Base-by-base conservation (phyloP, 2,797 vertebrate genomes). In the Holocentrus rufus region DNA sequence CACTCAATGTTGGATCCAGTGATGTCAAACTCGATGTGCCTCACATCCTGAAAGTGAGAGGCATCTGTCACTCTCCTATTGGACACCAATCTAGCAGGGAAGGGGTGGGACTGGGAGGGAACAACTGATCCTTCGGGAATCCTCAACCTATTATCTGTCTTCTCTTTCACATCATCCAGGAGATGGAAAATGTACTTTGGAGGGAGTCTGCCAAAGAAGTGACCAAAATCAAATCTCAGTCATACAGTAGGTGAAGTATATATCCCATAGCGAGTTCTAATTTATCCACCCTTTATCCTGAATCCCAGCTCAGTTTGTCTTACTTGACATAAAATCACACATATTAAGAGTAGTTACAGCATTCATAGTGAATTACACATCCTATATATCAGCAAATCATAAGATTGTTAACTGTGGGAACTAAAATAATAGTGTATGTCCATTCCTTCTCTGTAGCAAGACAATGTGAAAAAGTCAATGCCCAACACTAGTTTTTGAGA, bases 31-130 rank as follows among this genome's bases (percentile, higher is more conserved):
- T 98, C 96, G 0, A 99, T 95, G 77, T 94, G 96, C 8, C 98
- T 95, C 13, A 99, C 97, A 0, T 99, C 98, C 92, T 99, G 98
- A 81, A 97, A 99, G 76, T 99, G 97, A 0, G 84, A 87, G 0
- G 53, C 57, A 4, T 95, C 90, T 0, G 97, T 98, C 17, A 98
- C 89, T 59, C 96, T 93, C 60, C 59, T 87, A 55, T 96, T 99
- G 83, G 86, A 91, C 65, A 96, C 31, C 80, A 99, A 0, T 13
- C 7, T 90, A 8, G 96, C 95, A 46, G 78, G 23, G n/a, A 97
- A 98, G 1, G 96, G 95, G 4, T 65, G 83, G 0, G 73, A 68
- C 53, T 94, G 90, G 0, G 93, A 95, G 5, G 93, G 91, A 14
- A 72, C 59, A 0, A 53, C 23, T 5, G 56, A 69, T 3, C 71